Base-by-base conservation (phyloP, 2,888 invertebrate species). In the Platycheirus albimanus region DNA sequence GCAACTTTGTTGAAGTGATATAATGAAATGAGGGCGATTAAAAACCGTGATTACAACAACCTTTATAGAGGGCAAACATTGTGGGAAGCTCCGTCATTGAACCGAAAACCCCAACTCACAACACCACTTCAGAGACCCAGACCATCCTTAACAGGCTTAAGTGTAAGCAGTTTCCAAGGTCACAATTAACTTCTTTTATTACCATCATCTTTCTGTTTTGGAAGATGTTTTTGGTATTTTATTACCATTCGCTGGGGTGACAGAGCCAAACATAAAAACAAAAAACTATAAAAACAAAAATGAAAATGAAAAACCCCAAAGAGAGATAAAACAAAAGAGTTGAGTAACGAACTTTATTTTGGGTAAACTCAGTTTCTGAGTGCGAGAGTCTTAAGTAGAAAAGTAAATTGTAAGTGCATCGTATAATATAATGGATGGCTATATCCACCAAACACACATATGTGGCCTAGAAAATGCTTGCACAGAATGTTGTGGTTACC, bases 331-430 rank as follows among this genome's bases (percentile, higher is more conserved):
- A 84, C 74, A 84, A 84, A 74, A 84, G 74, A 78, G 74, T 84
- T 84, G 74, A 70, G 84, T 64, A 75, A 79, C 84, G 78, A 84
- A 84, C 84, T 84, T 10, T 38, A 15, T 41, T 51, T 52, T 51
- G 15, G n/a, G 11, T 49, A 15, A 51, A 33, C 45, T 11, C n/a
- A 47, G 36, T 20, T 15, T 38, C 11, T 38, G 41, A 24, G n/a
- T 38, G 30, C 19, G 47, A 20, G 19, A 54, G 28, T 30, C n/a
- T 61, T 64, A 8, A 20, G 19, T 49, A 47, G 54, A 30, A 52
- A 63, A 49, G 47, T 43, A 63, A 43, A 56, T 56, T 64, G 24
- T 41, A 51, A 13, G 54, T 38, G 36, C 43, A 13, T 69, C 49
- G 24, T 47, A 4, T 47, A 33, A 17, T 47, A n/a, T n/a, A n/a